Percentiles rank a stretch among this genome's conserved stretches.
Conservation (phyloP, 2,888 invertebrate species). For the Nesidiocoris tenuis region DNA sequence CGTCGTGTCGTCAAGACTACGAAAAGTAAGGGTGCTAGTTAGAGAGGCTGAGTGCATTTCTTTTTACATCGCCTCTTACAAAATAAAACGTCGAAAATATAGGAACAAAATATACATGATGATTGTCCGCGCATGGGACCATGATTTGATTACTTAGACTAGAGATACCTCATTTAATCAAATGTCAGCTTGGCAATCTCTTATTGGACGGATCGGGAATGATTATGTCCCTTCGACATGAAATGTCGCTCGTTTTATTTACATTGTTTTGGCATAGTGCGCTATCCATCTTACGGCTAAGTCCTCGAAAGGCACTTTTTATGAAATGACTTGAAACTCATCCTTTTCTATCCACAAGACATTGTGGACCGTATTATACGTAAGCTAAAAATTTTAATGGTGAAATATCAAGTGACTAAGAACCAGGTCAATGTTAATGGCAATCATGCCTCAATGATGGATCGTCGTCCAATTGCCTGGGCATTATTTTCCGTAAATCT, state of each 20-base stretch:
- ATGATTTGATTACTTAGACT: conserved; percentile 22
- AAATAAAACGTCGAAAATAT: conserved; percentile 30
- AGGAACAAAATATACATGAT: conserved; percentile 38
- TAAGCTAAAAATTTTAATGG: not conserved
- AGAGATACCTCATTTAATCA: conserved; percentile 25
- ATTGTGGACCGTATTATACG: conserved; percentile 5
- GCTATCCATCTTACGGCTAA: conserved; percentile 19
- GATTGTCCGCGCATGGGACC: conserved; percentile 24
- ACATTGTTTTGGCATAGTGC: conserved; percentile 32
- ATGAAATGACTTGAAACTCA: conserved; percentile 42
- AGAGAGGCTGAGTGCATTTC: conserved; percentile 45
- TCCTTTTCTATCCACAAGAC: conserved; percentile 28
- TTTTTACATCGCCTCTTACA: conserved; percentile 45
- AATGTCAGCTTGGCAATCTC: conserved; percentile 35
- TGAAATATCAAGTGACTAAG: not conserved
- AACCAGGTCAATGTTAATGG: no score
- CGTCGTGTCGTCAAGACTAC: conserved; percentile 29
- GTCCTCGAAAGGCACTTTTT: conserved; percentile 12
- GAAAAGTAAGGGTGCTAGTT: conserved; percentile 31
- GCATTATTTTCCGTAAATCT: no score
- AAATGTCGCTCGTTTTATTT: conserved; percentile 26
- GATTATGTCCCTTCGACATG: conserved; percentile 14
- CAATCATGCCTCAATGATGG: no score
- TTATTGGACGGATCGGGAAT: conserved; percentile 28
- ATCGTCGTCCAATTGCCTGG: no score